phyloP scores from a whole-genome alignment of 2,888 invertebrate genomes.

The Hirtodrosophila cameraria region DNA sequence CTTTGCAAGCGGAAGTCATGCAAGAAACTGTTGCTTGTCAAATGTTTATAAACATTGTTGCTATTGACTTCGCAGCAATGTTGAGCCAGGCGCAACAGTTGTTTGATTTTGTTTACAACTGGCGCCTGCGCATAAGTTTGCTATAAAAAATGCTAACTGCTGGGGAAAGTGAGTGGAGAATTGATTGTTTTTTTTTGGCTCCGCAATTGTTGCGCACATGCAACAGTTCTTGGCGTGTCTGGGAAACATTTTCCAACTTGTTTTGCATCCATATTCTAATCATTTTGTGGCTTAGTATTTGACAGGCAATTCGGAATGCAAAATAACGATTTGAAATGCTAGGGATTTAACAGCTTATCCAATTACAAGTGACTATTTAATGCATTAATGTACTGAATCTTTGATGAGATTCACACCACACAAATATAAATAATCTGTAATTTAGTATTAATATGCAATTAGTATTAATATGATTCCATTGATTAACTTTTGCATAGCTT shows the following conservation, averaged over 20 bases:
- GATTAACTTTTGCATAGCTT: too few species aligned
- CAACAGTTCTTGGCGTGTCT: constrained; percentile 69
- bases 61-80: constrained; percentile 6
- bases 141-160: constrained; percentile 31
- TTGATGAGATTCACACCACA: background rate
- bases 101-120: constrained; percentile 21
- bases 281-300: constrained; percentile 30
- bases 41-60: constrained; percentile 27
- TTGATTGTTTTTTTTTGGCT: background rate
- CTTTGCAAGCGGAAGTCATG: constrained; percentile 52
- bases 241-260: constrained; percentile 6
- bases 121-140: constrained; percentile 46
- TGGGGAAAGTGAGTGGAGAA: constrained; percentile 22
- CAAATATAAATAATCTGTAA: background rate
- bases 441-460: background rate
- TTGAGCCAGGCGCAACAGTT: constrained; percentile 45
- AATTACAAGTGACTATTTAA: constrained; percentile 7
- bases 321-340: too few species aligned
- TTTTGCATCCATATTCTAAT: constrained; percentile 5
- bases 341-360: background rate
- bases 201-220: constrained; percentile 57
- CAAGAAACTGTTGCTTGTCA: constrained; percentile 57
- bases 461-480: too few species aligned
- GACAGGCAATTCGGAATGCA: constrained; percentile 24
- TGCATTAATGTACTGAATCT: background rate